Percentiles rank a stretch among this genome's conserved stretches.
phyloP scores from a whole-genome alignment of 2,113 vertebrate genomes.

The Rhea pennata region DNA sequence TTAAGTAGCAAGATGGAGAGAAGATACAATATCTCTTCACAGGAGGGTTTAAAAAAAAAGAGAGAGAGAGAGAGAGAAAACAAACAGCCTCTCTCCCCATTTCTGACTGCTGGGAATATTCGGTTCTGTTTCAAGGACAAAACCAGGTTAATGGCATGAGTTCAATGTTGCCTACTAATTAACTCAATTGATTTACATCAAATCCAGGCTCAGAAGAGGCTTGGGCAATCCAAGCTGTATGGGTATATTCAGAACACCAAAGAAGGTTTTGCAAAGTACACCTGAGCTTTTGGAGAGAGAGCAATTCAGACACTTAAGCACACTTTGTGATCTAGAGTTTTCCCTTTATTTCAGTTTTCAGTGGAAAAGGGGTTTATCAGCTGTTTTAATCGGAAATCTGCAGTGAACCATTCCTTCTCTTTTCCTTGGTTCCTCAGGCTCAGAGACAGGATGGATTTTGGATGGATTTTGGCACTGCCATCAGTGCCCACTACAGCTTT shows the following conservation, averaged over 20 bases:
- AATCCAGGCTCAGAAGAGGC: neutral
- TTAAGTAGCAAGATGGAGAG: neutral
- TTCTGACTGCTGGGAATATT: neutral
- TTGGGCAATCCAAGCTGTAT: neutral
- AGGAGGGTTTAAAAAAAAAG: neutral
- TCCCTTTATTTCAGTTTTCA: neutral
- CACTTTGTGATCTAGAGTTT: neutral
- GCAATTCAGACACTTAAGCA: neutral
- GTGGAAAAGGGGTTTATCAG: neutral
- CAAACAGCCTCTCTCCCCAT: neutral
- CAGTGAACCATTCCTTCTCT: neutral
- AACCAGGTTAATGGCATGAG: neutral
- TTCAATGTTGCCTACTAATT: neutral
- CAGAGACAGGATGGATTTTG: neutral
- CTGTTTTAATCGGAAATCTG: neutral
- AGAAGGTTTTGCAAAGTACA: neutral
- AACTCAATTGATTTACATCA: conserved; percentile 5
- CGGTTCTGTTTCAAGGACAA: neutral
- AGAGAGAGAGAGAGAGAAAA: accelerated
- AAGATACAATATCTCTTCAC: neutral
- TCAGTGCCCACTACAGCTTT: neutral
- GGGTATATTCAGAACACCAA: neutral
- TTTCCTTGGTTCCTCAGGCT: neutral
- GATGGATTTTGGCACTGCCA: neutral
- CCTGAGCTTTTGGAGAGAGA: neutral